Conservation (phyloP, 2,113 vertebrate species). For the Gallinago jamesoni region DNA sequence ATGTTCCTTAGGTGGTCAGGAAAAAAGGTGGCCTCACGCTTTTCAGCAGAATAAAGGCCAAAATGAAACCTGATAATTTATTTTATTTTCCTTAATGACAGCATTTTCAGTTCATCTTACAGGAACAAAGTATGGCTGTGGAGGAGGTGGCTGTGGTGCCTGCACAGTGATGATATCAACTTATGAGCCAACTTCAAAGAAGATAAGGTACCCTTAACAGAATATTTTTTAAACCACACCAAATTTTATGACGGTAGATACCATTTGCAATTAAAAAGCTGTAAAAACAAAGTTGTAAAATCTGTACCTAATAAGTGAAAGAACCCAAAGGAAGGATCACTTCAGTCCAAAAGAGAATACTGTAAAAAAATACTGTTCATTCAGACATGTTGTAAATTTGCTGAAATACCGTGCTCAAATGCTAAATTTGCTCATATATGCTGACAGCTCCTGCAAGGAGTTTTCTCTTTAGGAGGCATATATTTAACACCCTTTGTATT, state of each 20-base stretch:
- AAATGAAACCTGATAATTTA: background rate
- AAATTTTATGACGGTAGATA: background rate
- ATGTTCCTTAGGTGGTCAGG: background rate
- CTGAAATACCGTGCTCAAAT: background rate
- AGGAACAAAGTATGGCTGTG: constrained; percentile 86
- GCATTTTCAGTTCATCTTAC: constrained; percentile 75
- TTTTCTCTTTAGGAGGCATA: background rate
- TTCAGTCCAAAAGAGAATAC: background rate
- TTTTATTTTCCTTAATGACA: constrained; percentile 51
- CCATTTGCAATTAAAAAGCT: background rate
- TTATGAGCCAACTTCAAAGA: constrained; percentile 74
- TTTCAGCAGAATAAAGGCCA: background rate
- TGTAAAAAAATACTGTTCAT: background rate
- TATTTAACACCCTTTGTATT: background rate
- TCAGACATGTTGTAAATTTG: background rate
- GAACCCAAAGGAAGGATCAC: background rate
- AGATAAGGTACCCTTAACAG: constrained; percentile 76
- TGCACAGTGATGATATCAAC: constrained; percentile 86
- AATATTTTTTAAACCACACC: background rate
- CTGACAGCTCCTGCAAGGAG: background rate
- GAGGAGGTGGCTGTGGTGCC: constrained; percentile 83
- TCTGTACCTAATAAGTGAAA: background rate
- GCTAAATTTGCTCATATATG: background rate
- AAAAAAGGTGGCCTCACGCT: background rate
- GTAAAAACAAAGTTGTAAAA: background rate